Percentiles rank a stretch among this genome's conserved stretches.
These are phyloP conservation scores for Corythaixoides concolor DNA, from an alignment of 2,113 vertebrate species.

Conservation along the genomic window DNA sequence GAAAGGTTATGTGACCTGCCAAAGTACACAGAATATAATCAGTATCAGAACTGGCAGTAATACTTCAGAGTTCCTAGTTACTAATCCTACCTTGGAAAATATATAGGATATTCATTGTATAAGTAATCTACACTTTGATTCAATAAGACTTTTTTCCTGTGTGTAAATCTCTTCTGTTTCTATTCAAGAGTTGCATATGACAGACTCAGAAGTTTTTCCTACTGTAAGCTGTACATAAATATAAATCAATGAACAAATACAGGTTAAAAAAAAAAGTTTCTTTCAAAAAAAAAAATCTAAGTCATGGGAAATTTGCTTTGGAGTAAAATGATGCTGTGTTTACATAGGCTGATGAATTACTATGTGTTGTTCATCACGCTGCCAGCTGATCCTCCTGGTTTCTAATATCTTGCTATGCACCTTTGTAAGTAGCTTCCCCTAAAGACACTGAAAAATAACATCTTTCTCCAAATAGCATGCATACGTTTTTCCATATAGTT, in stretches of 20 bases:
- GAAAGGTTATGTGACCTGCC: conserved; percentile 42
- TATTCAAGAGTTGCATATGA: neutral
- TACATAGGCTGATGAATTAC: neutral
- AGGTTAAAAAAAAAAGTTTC: neutral
- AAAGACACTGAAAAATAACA: neutral
- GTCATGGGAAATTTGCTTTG: neutral
- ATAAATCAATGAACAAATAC: neutral
- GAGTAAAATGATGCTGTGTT: neutral
- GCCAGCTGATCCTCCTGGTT: neutral
- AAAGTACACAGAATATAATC: conserved; percentile 35
- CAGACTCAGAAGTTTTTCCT: neutral
- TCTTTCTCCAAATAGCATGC: neutral
- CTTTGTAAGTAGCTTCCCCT: neutral
- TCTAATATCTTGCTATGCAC: neutral
- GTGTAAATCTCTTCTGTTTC: conserved; percentile 5
- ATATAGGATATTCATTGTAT: neutral
- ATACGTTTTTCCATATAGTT: neutral
- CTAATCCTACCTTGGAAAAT: conserved; percentile 40
- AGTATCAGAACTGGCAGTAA: conserved; percentile 19
- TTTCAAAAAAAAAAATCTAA: neutral
- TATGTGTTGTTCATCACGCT: neutral
- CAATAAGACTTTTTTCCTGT: neutral
- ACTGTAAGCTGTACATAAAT: neutral
- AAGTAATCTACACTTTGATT: conserved; percentile 17
- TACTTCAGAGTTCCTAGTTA: conserved; percentile 7